Base-by-base conservation (phyloP, 92 coral and sea anemone genomes). In the Porites cylindrica region DNA sequence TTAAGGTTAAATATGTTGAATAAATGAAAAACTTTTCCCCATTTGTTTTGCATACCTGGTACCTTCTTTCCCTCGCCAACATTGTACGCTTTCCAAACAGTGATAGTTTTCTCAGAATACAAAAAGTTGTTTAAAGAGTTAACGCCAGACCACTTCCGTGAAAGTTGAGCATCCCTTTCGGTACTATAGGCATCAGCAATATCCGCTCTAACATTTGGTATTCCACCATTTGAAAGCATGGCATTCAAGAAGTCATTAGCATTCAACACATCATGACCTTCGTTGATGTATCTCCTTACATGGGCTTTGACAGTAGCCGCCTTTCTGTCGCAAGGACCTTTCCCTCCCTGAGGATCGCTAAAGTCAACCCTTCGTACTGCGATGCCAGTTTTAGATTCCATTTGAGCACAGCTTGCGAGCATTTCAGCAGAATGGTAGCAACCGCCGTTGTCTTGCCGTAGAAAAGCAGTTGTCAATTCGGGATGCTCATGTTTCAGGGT, bases 371-470 rank as follows among this genome's bases (percentile, higher is more conserved):
- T 51, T 7, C 75, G 13, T 7, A 82, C 70, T 13, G 23, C 43
- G 13, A 88, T 70, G 6, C 91, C 84, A 11, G 88, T 81, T 24
- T 19, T 75, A 53, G 19, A 20, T 68, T 78, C 43, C 77, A 88
- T 88, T 24, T 65, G 77, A 62, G 83, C 29, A 9, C 85, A 81
- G 79, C 80, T 66, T 50, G 76, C 71, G 43, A 88, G 38, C 64
- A 75, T 82, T 10, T 79, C 23, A n/a, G 85, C 53, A 68, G 88
- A 76, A 59, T 88, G 91, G 20, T 88, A 88, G 80, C 91, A 88
- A 21, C 91, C 88, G 19, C 88, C 91, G 23, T 82, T 88, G 56
- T 82, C 91, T 64, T 88, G 91, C 56, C 88, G 80, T 1, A 88
- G 32, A 19, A 56, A 82, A 9, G 86, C 88, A 10, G 70, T 66